A percentile compares a stretch with the other conserved stretches of the same genome.
phyloP scores from a whole-genome alignment of 2,888 invertebrate species.

The Mantis religiosa region DNA sequence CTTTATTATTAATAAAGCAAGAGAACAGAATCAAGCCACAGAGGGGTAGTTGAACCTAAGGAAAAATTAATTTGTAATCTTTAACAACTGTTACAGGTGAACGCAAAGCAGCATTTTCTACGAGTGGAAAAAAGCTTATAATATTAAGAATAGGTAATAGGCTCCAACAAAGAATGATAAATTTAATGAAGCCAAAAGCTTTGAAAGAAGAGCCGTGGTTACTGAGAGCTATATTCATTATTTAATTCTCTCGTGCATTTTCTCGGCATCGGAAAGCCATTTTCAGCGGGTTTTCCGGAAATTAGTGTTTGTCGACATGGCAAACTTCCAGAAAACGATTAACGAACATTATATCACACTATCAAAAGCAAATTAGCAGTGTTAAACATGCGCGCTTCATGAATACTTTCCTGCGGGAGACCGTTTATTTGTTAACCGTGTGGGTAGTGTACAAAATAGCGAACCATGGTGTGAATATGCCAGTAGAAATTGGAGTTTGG shows the following conservation, averaged over 20 bases:
- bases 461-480: too few relatives aligned
- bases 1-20: too few relatives aligned
- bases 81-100: too few relatives aligned
- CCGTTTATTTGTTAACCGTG: too few relatives aligned
- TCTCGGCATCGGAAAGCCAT: background rate
- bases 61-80: too few relatives aligned
- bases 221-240: background rate
- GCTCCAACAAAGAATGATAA: background rate
- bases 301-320: background rate
- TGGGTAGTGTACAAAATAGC: too few relatives aligned
- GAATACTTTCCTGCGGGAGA: too few relatives aligned
- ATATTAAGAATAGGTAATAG: background rate
- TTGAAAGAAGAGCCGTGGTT: background rate
- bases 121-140: background rate
- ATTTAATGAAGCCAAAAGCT: background rate
- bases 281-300: background rate
- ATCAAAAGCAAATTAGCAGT: background rate
- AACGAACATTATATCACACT: background rate
- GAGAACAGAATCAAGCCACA: too few relatives aligned
- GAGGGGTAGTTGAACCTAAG: too few relatives aligned
- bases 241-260: background rate
- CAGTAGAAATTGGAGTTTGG: too few relatives aligned
- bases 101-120: too few relatives aligned
- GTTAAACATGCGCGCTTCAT: background rate
- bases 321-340: background rate